Evolutionary conservation across 92 coral and sea anemone genomes (phyloP).

Genomic region (Paramuricea clavata): DNA sequence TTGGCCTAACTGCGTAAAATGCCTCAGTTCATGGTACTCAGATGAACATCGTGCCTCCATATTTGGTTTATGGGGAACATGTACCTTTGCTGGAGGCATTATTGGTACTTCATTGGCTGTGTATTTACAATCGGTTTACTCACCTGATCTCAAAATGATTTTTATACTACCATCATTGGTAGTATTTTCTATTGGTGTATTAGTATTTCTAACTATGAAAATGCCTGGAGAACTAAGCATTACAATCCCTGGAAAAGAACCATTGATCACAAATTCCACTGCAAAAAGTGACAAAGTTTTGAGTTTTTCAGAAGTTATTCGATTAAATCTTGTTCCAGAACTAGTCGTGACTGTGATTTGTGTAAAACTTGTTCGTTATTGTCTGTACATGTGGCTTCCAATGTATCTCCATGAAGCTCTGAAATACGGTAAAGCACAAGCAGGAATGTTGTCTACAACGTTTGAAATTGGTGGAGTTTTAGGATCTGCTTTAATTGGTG

Average conservation of each 20-base stretch:
- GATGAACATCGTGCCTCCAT: conserved; percentile 89
- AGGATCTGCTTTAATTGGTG: conserved; percentile 90
- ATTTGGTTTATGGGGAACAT: conserved; percentile 98
- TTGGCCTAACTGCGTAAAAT: conserved; percentile 98
- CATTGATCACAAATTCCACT: not conserved
- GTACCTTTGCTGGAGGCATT: conserved; percentile 95
- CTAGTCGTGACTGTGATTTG: conserved; percentile 88
- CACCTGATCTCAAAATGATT: conserved; percentile 79
- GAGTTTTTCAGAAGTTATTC: conserved; percentile 21
- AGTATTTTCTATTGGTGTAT: conserved; percentile 78
- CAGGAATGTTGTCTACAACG: conserved; percentile 93
- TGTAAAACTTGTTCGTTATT: conserved; percentile 93
- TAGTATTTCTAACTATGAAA: conserved; percentile 81
- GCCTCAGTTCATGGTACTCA: conserved; percentile 90
- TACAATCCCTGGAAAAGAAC: conserved; percentile 74
- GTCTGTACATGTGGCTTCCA: conserved; percentile 99
- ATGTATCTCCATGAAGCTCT: conserved; percentile 95
- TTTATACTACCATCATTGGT: conserved; percentile 84
- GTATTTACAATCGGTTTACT: conserved; percentile 76
- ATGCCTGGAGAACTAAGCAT: conserved; percentile 87
- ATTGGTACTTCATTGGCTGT: conserved; percentile 97
- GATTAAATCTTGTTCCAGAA: conserved; percentile 89
- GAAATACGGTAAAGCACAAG: conserved; percentile 83
- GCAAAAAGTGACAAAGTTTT: not conserved
- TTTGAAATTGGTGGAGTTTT: conserved; percentile 98